A percentile compares a stretch with the other conserved stretches of the same genome.
Evolutionary conservation across 2,888 invertebrate species (phyloP).

Genomic region (Pseudanteris insignis): DNA sequence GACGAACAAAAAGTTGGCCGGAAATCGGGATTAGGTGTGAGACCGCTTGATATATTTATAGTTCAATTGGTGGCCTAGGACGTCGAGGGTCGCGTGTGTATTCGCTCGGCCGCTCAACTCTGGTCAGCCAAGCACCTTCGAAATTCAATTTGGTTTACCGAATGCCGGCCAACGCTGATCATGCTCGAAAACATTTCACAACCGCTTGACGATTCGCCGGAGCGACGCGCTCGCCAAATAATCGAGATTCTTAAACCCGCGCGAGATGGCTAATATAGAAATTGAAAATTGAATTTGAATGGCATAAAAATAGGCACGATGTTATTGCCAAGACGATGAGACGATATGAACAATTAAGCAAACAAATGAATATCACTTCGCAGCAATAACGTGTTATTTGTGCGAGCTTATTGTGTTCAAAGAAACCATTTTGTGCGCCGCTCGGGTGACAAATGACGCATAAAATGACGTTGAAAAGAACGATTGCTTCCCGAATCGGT

Average conservation of each 20-base stretch:
- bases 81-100: constrained; percentile 61
- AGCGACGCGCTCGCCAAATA: too few species aligned
- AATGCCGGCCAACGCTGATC: constrained; percentile 14
- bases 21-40: constrained; percentile 47
- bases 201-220: too few species aligned
- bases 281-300: too few species aligned
- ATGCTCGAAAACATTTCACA: constrained; percentile 26
- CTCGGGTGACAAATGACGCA: constrained; percentile 35
- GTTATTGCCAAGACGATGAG: too few species aligned
- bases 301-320: too few species aligned
- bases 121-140: constrained; percentile 39
- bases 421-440: constrained; percentile 25
- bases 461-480: constrained; percentile 42
- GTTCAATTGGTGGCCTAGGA: constrained; percentile 63
- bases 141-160: constrained; percentile 32
- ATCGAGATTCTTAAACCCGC: too few species aligned
- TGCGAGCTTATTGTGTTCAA: constrained; percentile 25
- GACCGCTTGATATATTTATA: constrained; percentile 60
- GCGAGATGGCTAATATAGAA: too few species aligned
- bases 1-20: constrained; percentile 39
- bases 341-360: constrained; percentile 1
- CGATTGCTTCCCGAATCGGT: constrained; percentile 41
- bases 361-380: constrained; percentile 6
- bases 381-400: constrained; percentile 3
- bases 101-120: constrained; percentile 58